Base-by-base conservation (phyloP, 2,888 invertebrate species). In the Miltochrista miniata region DNA sequence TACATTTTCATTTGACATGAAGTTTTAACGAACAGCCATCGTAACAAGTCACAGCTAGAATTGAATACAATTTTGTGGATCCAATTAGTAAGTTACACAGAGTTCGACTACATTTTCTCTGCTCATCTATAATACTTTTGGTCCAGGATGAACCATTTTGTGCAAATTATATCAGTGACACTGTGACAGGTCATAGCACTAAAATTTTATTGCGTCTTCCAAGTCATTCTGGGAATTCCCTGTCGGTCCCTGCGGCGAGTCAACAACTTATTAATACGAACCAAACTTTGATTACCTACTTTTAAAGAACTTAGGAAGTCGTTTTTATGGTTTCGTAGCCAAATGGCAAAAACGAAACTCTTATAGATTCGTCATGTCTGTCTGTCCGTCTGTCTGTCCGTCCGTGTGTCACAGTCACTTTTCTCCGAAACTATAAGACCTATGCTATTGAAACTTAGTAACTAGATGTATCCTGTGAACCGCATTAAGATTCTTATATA, bases 81-180 rank as follows among this genome's bases (percentile, higher is more conserved):
- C 77, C 84, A 85, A 87, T 87, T 87, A 85, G 80, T 69, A 78
- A 80, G 78, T 78, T 80, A 81, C 76, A 81, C 83, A 76, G 79
- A 83, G 73, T 75, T 69, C 61, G n/a, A n/a, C 69, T 74, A 72
- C 74, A 76, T 80, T 81, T 83, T 81, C 78, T 77, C 78, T 76
- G 83, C 81, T 83, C 83, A 83, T 88, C 85, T 83, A 81, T 83
- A 24, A 76, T 86, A 83, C 83, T 86, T 85, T 83, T 77, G 76
- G 76, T 76, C 65, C 64, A 71, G 74, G 79, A 85, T 88, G 86
- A 87, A 88, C 87, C 87, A 90, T 89, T 87, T 87, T 84, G 83
- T 82, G 88, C 85, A 87, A 90, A 90, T 89, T 87, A 87, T 86
- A 24, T 24, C 85, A 76, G n/a, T n/a, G n/a, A n/a, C n/a, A n/a